These are phyloP conservation scores for Malachius bipustulatus DNA, from an alignment of 2,888 invertebrate species.

Conservation along the genomic window DNA sequence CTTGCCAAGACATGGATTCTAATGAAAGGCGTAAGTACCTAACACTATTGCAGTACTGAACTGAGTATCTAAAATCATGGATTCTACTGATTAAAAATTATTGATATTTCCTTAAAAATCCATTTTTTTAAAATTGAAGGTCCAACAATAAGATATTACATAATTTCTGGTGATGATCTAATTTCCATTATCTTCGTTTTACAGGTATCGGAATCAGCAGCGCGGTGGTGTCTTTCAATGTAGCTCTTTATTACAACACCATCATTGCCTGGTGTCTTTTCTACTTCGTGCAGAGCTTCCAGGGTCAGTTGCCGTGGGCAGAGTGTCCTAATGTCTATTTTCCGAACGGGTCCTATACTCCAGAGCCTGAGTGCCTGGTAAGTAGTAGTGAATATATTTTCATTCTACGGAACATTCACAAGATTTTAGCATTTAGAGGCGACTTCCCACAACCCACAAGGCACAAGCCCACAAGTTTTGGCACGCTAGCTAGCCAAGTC, in stretches of 20 bases:
- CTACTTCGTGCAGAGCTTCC: conserved; percentile 89
- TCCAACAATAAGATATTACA: not conserved
- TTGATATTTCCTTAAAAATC: not conserved
- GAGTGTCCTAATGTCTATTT: conserved; percentile 79
- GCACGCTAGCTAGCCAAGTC: too few species aligned
- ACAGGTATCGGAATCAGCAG: conserved; percentile 83
- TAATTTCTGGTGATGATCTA: too few species aligned
- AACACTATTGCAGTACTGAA: too few species aligned
- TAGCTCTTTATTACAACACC: conserved; percentile 93
- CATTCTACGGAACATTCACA: too few species aligned
- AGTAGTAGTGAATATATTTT: conserved; percentile 32
- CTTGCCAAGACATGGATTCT: too few species aligned
- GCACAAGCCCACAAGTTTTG: too few species aligned
- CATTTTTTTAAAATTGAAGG: conserved; percentile 2
- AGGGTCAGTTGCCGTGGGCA: conserved; percentile 82
- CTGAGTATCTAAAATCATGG: too few species aligned
- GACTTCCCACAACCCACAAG: too few species aligned
- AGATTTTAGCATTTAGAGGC: too few species aligned
- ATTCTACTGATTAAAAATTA: too few species aligned
- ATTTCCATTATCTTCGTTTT: conserved; percentile 15
- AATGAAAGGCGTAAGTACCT: too few species aligned
- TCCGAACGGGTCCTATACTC: conserved; percentile 63
- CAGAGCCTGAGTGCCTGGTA: conserved; percentile 73
- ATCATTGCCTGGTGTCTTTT: conserved; percentile 97
- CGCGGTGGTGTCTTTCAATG: conserved; percentile 92